These are phyloP conservation scores for Corticium candelabrum DNA, from an alignment of 37 sponge, comb jelly and placozoan species.

Conservation along the genomic window DNA sequence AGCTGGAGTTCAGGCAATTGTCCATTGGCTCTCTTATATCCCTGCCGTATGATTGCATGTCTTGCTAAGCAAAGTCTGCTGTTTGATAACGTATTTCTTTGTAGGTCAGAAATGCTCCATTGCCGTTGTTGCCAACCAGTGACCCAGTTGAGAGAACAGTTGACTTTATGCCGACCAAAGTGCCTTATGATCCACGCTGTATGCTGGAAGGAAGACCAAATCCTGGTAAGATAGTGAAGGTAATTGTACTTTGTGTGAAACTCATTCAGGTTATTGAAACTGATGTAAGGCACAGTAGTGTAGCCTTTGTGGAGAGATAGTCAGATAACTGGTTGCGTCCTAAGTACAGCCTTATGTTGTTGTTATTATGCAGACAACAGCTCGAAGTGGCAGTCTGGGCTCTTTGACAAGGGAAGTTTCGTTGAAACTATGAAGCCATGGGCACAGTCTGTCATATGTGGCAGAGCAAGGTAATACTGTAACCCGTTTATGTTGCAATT, in stretches of 20 bases:
- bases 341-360: not conserved
- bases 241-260: no score
- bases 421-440: conserved; percentile 72
- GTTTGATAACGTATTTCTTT: not conserved
- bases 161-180: conserved; percentile 64
- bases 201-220: conserved; percentile 65
- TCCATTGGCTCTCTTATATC: conserved; percentile 79
- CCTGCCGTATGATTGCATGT: conserved; percentile 47
- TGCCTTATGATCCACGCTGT: conserved; percentile 79
- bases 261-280: no score
- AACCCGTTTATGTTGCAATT: not conserved
- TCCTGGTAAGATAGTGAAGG: conserved; percentile 14
- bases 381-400: conserved; percentile 69
- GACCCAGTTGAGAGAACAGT: conserved; percentile 76
- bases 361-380: not conserved
- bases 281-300: no score
- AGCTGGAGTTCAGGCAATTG: conserved; percentile 56
- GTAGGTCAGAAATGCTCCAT: conserved; percentile 16
- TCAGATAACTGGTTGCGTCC: not conserved
- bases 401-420: conserved; percentile 89
- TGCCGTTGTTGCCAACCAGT: conserved; percentile 47
- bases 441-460: conserved; percentile 95
- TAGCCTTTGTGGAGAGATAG: not conserved
- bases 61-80: not conserved
- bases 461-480: conserved; percentile 78